Percentiles rank a stretch among this genome's conserved stretches.
Evolutionary conservation across 1,140 invertebrate genomes (phyloP).

Genomic region (Pararge aegeria): DNA sequence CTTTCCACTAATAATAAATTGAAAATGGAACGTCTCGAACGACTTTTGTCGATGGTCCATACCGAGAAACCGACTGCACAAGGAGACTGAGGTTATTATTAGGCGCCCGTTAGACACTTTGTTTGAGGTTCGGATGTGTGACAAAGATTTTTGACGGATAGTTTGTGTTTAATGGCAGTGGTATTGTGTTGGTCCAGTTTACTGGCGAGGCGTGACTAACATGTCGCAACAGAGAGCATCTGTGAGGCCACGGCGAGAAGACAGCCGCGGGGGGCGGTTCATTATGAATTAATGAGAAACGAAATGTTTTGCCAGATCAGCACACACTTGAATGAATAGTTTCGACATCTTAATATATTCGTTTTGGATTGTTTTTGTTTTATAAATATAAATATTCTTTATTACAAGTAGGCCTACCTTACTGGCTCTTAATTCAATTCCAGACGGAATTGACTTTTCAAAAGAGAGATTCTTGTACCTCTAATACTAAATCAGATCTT

Average conservation of each 20-base stretch:
- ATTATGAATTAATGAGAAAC: conserved; percentile 65
- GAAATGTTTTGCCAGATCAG: conserved; percentile 54
- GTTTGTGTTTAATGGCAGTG: conserved; percentile 45
- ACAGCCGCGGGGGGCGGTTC: conserved; percentile 50
- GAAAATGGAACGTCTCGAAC: conserved; percentile 61
- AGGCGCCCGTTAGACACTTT: conserved; percentile 45
- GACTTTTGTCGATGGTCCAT: conserved; percentile 60
- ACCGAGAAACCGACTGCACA: conserved; percentile 74
- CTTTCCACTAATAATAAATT: conserved; percentile 71
- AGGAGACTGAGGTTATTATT: conserved; percentile 58
- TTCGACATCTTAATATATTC: conserved; percentile 33
- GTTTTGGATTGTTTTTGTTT: neutral
- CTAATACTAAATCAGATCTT: too few relatives aligned
- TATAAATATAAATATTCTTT: neutral
- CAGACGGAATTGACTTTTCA: too few relatives aligned
- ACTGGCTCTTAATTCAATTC: too few relatives aligned
- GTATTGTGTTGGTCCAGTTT: conserved; percentile 50
- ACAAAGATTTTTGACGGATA: conserved; percentile 51
- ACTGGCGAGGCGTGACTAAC: conserved; percentile 46
- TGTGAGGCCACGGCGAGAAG: conserved; percentile 31
- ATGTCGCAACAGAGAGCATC: conserved; percentile 41
- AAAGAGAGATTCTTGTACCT: too few relatives aligned
- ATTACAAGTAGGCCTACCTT: too few relatives aligned
- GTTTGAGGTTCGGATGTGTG: conserved; percentile 43
- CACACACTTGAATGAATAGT: conserved; percentile 34